Evolutionary conservation across 2,888 invertebrate species (phyloP), one percentile per base, ranked within the genome.

Genomic region (Norana najaformis): DNA sequence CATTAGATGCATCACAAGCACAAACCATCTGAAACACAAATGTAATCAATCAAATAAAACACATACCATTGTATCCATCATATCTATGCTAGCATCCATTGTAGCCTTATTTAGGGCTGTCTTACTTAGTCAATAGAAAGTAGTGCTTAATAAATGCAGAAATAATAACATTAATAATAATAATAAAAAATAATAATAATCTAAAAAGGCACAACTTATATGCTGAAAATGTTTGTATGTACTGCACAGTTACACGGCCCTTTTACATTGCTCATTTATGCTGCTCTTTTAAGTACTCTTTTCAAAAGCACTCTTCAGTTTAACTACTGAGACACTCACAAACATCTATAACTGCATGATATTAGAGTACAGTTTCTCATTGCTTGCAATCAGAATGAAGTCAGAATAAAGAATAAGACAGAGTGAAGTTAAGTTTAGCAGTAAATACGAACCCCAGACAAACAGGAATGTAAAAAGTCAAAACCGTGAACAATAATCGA

Each of bases 1-100:
- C 98, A 0, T 98, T 97, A 14, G 98, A 98, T 90, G 98, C 98
- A 91, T 98, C 98, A 94, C 98, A 98, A 91, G 97, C 96, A 95
- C 98, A 98, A 83, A 98, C 97, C 93, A 98, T 97, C 95, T 98
- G 98, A 89, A 89, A 69, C 36, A 53, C 20, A 88, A 69, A n/a
- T 1, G 4, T 23, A 47, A 47, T 47, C 20, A 47, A 47, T 23
- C 23, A 47, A 69, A 69, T 69, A 8, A 69, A 8, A n/a, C 30
- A 69, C 30, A 47, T 23, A 47, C 23, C 20, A 13, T 41, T 23
- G n/a, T n/a, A n/a, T n/a, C n/a, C n/a, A n/a, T n/a, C n/a, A n/a
- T n/a, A n/a, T n/a, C n/a, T n/a, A n/a, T n/a, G n/a, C n/a, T n/a
- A n/a, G n/a, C n/a, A n/a, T n/a, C n/a, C n/a, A n/a, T n/a, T n/a